Evolutionary conservation across 1,140 invertebrate genomes (phyloP), one percentile per base, ranked within the genome.

Genomic region (Anastrepha obliqua): DNA sequence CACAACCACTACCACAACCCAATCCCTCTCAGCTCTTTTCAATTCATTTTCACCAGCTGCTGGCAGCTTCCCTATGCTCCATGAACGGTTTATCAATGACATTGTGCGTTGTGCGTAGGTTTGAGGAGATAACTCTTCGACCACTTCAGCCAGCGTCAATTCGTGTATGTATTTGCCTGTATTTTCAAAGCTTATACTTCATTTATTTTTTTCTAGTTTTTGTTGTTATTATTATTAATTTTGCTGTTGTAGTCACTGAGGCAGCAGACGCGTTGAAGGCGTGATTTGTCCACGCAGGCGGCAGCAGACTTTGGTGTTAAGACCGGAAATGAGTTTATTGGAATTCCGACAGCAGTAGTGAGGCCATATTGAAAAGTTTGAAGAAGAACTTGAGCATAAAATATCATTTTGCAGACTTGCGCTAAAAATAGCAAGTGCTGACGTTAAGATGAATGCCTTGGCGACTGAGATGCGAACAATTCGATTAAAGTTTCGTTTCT

Each of bases 311-410:
- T 5, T 51, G 29, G 74, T 42, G n/a, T 55, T 81, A 81, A 62
- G 74, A 20, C 74, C 74, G 74, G 74, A 81, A 81, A 81, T 81
- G 47, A 58, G 47, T 81, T 81, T 81, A 81, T 81, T 81, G 74
- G 74, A 51, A 81, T 81, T 81, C 74, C 74, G 47, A n/a, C 74
- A 55, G n/a, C 51, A 4, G n/a, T 81, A 20, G 60, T 3, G 47
- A 11, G 6, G n/a, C 7, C 74, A 51, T 81, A 20, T 7, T 81
- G n/a, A 81, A 55, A 81, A 81, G n/a, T 55, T 17, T 58, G n/a
- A 81, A 81, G n/a, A 81, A 81, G 20, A 55, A 81, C 17, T 55
- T 44, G 44, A 3, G 6, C 6, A 9, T 7, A 47, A 74, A 74
- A 74, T 74, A 47, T 20, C 8, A 74, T 51, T 74, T 74, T n/a